Conservation (phyloP, 2,113 vertebrate genomes). For the Phaethon lepturus region DNA sequence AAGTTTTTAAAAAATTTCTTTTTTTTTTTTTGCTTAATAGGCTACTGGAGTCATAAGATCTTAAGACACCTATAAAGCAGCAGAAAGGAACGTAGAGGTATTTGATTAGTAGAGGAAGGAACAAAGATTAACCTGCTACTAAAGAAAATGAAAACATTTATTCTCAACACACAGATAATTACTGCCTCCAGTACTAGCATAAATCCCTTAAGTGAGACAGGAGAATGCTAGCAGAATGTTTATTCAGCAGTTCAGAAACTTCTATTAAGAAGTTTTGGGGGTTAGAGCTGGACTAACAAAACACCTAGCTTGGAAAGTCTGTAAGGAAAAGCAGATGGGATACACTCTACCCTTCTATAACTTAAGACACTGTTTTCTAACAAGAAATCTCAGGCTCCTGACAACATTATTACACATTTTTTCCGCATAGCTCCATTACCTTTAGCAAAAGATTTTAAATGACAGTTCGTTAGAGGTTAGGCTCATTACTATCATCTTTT, state of each 20-base stretch:
- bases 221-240: background rate
- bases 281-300: background rate
- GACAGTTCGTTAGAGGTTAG: background rate
- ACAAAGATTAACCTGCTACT: background rate
- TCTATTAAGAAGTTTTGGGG: background rate
- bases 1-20: background rate
- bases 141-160: constrained; percentile 27
- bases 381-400: background rate
- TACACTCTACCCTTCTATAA: background rate
- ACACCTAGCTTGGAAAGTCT: background rate
- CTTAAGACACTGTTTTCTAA: background rate
- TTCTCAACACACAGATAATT: background rate
- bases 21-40: background rate
- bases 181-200: background rate
- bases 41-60: background rate
- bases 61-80: background rate
- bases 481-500: background rate
- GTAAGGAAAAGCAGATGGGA: background rate
- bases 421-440: background rate
- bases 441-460: background rate
- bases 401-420: background rate
- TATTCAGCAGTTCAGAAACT: background rate
- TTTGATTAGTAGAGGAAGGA: background rate
- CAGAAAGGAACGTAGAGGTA: background rate
- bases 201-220: background rate